phyloP scores from a whole-genome alignment of 2,113 vertebrate species.

The Serilophus lunatus region DNA sequence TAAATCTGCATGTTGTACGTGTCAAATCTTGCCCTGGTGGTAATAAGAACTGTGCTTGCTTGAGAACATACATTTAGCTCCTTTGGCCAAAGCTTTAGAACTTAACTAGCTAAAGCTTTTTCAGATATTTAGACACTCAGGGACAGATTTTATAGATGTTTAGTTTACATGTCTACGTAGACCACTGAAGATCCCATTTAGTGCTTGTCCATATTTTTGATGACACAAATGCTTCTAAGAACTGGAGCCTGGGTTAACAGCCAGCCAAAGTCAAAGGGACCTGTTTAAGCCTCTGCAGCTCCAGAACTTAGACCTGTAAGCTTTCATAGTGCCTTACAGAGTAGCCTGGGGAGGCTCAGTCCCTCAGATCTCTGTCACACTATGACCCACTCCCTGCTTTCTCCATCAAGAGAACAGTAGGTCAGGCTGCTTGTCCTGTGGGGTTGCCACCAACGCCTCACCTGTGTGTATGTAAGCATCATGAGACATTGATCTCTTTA shows the following conservation, averaged over 20 bases:
- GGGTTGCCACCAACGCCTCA: neutral
- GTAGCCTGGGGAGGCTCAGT: neutral
- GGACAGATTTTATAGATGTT: neutral
- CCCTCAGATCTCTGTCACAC: fast-evolving
- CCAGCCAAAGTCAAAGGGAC: neutral
- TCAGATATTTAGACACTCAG: neutral
- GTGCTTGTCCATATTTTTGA: neutral
- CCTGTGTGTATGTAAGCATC: too few species aligned
- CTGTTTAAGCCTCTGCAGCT: neutral
- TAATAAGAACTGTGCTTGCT: neutral
- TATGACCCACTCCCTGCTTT: neutral
- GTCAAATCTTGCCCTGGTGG: neutral
- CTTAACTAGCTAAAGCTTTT: neutral
- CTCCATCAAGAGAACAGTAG: neutral
- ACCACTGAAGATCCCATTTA: neutral
- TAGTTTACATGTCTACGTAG: neutral
- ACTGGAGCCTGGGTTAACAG: neutral
- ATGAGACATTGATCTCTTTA: fast-evolving
- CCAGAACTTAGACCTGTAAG: neutral
- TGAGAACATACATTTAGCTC: neutral
- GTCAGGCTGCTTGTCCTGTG: neutral
- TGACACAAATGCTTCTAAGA: neutral
- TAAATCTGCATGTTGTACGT: neutral
- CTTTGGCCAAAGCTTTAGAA: neutral
- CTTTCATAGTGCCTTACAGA: fast-evolving